Evolutionary conservation across 2,888 invertebrate genomes (phyloP), one percentile per base, ranked within the genome.

Genomic region (Nemurella pictetii): DNA sequence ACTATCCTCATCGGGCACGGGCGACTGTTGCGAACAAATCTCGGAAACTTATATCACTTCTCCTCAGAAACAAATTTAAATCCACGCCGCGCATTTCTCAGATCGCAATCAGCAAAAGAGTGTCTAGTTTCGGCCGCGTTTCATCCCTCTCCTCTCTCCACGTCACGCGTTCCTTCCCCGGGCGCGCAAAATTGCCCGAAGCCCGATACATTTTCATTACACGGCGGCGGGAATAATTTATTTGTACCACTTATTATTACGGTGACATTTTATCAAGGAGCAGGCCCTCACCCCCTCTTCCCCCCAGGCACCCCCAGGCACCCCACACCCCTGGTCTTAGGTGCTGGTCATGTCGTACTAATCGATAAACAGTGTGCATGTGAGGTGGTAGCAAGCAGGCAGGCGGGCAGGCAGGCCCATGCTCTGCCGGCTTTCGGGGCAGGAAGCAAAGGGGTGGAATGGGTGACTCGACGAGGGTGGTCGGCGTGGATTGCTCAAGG

Each of bases 341-440:
- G 86, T 86, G 85, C 85, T 86, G 86, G 86, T 86, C 86, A 86
- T 86, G 86, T 85, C 86, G 85, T 84, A 83, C 85, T 86, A 85
- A 86, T 86, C 86, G 86, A 86, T 86, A 86, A 86, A 86, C 86
- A 86, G 84, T 81, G 82, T 73, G 85, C 84, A 84, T 84, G 84
- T 84, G 84, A 78, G 78, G 84, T 26, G 73, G 75, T 55, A 26
- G 55, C 26, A 55, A 9, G 55, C 20, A n/a, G 55, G 55, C 15
- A 55, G 55, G 55, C 20, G 55, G 55, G 55, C 55, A 55, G 55
- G 55, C 55, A 55, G 55, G 55, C 55, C 55, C 20, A 28, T 75
- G 84, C 84, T 77, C 28, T 82, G 84, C 84, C 25, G 75, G n/a
- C 75, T 83, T 73, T 29, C 55, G 83, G 73, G 74, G 73, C 20